Conservation (phyloP, 2,797 vertebrate genomes). For the Tinamus major region DNA sequence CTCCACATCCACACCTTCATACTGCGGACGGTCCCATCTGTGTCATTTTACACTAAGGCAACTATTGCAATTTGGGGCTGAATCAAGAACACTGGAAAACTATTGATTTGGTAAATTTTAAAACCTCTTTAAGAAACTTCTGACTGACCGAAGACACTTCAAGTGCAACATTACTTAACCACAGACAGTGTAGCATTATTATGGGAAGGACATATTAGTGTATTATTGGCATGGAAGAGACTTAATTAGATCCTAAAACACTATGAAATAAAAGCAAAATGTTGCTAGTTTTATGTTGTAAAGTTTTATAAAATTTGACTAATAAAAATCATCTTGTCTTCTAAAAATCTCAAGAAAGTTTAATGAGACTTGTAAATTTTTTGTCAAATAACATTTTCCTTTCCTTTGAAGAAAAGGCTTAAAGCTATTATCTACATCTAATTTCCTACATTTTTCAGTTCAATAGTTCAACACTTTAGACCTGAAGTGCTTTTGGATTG, state of each 20-base stretch:
- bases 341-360: neutral
- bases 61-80: neutral
- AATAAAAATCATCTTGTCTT: neutral
- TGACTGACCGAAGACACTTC: too few species aligned
- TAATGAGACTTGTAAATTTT: neutral
- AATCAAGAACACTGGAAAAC: neutral
- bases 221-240: neutral
- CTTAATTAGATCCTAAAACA: neutral
- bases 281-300: neutral
- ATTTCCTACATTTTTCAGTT: neutral
- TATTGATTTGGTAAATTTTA: neutral
- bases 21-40: neutral
- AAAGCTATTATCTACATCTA: neutral
- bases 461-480: neutral
- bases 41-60: neutral
- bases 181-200: neutral
- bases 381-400: neutral
- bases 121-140: neutral
- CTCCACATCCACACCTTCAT: neutral
- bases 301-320: neutral
- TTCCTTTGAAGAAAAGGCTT: neutral
- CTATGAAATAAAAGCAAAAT: fast-evolving
- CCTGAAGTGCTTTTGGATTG: neutral
- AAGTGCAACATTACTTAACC: neutral
- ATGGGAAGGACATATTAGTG: neutral